A percentile compares a stretch with the other conserved stretches of the same genome.
Evolutionary conservation across 2,113 vertebrate species (phyloP).

Genomic region (Petrocephalus zakoni): DNA sequence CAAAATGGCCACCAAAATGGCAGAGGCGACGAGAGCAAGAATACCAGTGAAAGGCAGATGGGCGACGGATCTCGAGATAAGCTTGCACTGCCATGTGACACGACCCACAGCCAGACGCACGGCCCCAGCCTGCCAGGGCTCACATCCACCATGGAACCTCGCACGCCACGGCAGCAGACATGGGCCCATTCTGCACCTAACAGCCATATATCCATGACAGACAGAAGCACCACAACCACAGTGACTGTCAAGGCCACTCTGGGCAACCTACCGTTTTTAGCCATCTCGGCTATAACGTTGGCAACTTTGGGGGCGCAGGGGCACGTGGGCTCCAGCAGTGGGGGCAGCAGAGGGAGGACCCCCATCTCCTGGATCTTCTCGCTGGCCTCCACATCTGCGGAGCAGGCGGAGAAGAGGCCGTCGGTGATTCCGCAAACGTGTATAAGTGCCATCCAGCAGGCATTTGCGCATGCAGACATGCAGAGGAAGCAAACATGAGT

Average conservation of each 20-base stretch:
- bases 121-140: not conserved
- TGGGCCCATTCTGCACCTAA: not conserved
- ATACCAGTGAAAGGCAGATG: not conserved
- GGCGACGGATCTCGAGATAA: not conserved
- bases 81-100: not conserved
- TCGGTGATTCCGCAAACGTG: not conserved
- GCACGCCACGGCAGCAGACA: not conserved
- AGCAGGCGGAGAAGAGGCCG: constrained; percentile 21
- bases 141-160: not conserved
- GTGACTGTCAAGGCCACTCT: constrained; percentile 57
- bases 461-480: not conserved
- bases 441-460: not conserved
- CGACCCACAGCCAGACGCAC: not conserved
- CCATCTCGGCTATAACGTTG: constrained; percentile 95
- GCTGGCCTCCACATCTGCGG: constrained; percentile 86
- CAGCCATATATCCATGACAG: not conserved
- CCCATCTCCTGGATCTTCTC: constrained; percentile 89
- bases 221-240: constrained; percentile 25
- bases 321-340: constrained; percentile 74
- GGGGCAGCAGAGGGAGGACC: constrained; percentile 75
- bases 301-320: constrained; percentile 89
- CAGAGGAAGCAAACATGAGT: not conserved
- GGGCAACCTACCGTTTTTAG: constrained; percentile 92
- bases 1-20: not conserved
- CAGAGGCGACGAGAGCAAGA: not conserved